Percentiles rank a stretch among this genome's conserved stretches.
Conservation (phyloP, 2,797 vertebrate species). For the Aotus griseimembra region DNA sequence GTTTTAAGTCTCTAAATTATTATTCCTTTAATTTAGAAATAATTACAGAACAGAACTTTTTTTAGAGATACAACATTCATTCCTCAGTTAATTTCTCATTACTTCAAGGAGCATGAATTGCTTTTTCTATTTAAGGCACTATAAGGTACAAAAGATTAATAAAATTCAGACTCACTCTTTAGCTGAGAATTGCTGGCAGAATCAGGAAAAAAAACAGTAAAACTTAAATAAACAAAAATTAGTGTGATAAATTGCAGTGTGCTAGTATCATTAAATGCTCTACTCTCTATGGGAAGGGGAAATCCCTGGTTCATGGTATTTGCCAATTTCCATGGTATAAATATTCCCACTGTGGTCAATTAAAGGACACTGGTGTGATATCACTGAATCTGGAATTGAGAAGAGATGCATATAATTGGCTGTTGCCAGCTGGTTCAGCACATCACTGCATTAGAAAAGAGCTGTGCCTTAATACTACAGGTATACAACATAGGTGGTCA, state of each 20-base stretch:
- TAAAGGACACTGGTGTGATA: not conserved
- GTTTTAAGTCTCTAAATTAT: not conserved
- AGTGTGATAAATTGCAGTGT: not conserved
- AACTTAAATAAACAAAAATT: not conserved
- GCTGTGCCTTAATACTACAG: accelerated
- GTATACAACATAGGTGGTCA: not conserved
- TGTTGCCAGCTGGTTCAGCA: not conserved
- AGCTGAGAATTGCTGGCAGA: not conserved
- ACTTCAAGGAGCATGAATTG: not conserved
- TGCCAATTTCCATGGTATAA: not conserved
- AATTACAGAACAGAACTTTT: not conserved
- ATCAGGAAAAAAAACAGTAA: not conserved
- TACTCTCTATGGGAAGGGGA: not conserved
- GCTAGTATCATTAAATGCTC: not conserved
- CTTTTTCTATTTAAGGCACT: not conserved
- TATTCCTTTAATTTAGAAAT: constrained; percentile 35
- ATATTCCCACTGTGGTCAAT: not conserved
- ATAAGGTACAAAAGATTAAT: not conserved
- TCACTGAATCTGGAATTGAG: not conserved
- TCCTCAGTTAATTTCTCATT: constrained; percentile 7
- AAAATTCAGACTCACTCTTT: not conserved
- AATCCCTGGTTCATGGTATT: not conserved
- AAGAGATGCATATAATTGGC: not conserved
- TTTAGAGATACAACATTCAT: not conserved
- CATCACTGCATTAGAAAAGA: not conserved